Conservation (phyloP, 1,140 invertebrate genomes). For the Trichonephila clavata region DNA sequence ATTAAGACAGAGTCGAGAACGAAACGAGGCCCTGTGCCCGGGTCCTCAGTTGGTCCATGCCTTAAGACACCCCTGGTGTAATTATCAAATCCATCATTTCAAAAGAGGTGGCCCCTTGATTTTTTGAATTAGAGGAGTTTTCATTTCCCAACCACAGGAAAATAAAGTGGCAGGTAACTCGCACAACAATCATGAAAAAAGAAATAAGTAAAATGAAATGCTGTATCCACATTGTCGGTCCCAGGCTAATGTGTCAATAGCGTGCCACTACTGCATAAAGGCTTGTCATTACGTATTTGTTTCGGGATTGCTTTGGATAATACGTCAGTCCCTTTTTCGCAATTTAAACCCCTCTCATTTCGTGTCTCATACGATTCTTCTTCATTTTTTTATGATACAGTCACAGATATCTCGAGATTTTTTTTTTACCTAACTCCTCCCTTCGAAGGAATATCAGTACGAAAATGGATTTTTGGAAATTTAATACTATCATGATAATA, state of each 20-base stretch:
- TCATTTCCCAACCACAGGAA: background rate
- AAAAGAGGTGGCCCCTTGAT: background rate
- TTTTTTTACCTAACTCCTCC: constrained; percentile 6
- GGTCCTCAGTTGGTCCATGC: too few species aligned
- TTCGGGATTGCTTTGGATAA: constrained; percentile 67
- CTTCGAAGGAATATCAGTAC: background rate
- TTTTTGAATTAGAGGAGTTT: background rate
- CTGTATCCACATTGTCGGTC: constrained; percentile 32
- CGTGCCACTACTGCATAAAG: constrained; percentile 67
- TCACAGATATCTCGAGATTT: background rate
- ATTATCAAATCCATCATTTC: background rate
- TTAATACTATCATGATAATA: too few species aligned
- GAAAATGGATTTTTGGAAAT: background rate
- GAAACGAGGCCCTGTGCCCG: too few species aligned
- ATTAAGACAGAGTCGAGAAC: too few species aligned
- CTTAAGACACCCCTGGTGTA: too few species aligned
- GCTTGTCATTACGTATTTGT: constrained; percentile 73
- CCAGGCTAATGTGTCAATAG: constrained; percentile 73
- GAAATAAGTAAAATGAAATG: constrained; percentile 7
- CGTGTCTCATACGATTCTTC: constrained; percentile 16
- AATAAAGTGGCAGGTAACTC: background rate
- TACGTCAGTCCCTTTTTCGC: constrained; percentile 44
- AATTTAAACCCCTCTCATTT: constrained; percentile 5
- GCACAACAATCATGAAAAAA: background rate
- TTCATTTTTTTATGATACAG: constrained; percentile 53